These are phyloP conservation scores for Chaetophractus vellerosus DNA, from an alignment of 2,797 vertebrate genomes.

Conservation along the genomic window DNA sequence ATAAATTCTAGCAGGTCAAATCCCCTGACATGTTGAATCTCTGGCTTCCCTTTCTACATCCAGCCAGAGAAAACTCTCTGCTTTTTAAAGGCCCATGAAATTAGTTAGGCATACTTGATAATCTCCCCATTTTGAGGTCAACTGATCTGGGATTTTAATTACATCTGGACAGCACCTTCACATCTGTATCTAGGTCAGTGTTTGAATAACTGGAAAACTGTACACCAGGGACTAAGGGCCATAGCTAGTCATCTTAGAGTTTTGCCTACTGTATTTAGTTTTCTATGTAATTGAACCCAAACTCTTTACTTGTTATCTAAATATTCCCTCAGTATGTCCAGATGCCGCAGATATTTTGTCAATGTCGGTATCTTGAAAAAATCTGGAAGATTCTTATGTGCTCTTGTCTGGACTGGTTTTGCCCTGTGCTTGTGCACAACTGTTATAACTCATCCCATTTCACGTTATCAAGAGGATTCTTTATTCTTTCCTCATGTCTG, in stretches of 20 bases:
- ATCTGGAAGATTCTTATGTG: neutral
- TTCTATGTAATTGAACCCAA: neutral
- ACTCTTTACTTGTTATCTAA: neutral
- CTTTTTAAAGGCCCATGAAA: neutral
- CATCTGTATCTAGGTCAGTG: neutral
- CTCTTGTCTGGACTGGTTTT: neutral
- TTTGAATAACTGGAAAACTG: neutral
- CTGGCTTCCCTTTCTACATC: neutral
- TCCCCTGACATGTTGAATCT: neutral
- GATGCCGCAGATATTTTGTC: neutral
- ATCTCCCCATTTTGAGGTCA: neutral
- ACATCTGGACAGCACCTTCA: neutral
- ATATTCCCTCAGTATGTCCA: neutral
- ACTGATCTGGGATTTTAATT: neutral
- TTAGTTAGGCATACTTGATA: neutral
- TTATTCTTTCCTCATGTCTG: neutral
- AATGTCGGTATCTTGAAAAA: neutral
- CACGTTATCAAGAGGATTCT: neutral
- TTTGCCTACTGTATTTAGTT: neutral
- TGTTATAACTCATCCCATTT: neutral
- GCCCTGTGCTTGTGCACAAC: neutral
- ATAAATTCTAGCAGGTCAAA: neutral
- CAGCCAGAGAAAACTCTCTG: neutral
- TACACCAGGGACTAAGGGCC: neutral
- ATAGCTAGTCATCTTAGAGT: neutral